Evolutionary conservation across 2,113 vertebrate species (phyloP), one percentile per base, ranked within the genome.

Genomic region (Larimichthys polyactis): DNA sequence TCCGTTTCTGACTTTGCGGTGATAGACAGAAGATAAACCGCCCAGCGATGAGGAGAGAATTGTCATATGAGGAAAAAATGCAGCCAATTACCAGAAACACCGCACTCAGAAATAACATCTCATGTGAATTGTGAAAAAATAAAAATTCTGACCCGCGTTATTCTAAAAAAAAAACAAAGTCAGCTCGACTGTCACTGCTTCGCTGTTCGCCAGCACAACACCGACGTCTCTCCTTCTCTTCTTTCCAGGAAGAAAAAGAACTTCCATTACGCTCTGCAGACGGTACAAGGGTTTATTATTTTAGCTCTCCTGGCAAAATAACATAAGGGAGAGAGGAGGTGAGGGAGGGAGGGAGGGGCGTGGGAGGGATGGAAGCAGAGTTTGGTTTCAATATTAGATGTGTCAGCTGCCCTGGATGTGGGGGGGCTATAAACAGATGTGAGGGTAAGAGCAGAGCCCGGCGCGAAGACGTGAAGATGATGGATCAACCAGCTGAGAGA

Each of bases 281-380:
- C 71, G 51, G 82, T 68, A 86, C 87, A 78, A 79, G 58, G 72
- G 81, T 91, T 91, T 90, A 91, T 92, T 92, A 89, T 90, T 90
- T 78, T 84, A 88, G 85, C 79, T 91, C 90, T 83, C 57, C 87
- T 89, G 77, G 89, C 86, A 81, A 80, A 92, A 92, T 89, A 88
- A 85, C 87, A 85, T n/a, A 15, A 62, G 65, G 48, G 74, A 70
- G 81, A 29, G 73, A 19, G 10, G 60, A 0, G 27, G 27, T 10
- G 63, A 9, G n/a, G 11, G 4, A 69, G 16, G 11, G 4, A 69
- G 16, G 59, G 1, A 32, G 70, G 11, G 70, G 76, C 16, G 48
- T 24, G 63, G 81, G 78, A 46, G 75, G 58, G 71, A 75, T 58
- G 65, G 80, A 73, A 27, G 83, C 49, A 5, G 40, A 71, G 73